Percentiles rank a stretch among this genome's conserved stretches.
These are phyloP conservation scores for Norana najaformis DNA, from an alignment of 2,888 invertebrate species.

Conservation along the genomic window DNA sequence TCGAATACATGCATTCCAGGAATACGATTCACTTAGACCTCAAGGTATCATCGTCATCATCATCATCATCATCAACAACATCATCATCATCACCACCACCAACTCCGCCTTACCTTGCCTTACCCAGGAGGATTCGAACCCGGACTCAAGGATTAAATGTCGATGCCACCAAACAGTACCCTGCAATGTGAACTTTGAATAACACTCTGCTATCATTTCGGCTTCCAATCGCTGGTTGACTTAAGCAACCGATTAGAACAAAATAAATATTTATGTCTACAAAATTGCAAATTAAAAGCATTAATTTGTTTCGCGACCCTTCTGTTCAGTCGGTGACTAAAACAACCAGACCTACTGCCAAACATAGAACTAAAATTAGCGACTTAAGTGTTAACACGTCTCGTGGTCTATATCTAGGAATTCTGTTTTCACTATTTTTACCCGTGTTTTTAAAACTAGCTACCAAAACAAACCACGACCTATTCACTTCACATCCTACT, in stretches of 20 bases:
- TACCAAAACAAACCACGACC: neutral
- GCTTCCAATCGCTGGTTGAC: neutral
- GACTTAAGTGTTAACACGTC: neutral
- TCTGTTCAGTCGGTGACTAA: neutral
- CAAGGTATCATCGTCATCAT: slow-evolving; percentile 71
- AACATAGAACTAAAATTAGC: neutral
- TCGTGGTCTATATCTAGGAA: neutral
- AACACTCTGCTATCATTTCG: neutral
- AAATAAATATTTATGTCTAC: neutral
- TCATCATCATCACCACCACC: neutral
- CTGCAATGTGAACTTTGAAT: neutral
- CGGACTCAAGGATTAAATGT: neutral
- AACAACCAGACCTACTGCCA: neutral
- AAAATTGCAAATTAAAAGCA: neutral
- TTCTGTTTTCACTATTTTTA: slow-evolving; percentile 13
- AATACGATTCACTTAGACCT: slow-evolving; percentile 94
- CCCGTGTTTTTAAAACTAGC: neutral
- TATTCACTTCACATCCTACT: neutral
- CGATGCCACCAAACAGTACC: neutral
- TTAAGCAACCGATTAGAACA: neutral
- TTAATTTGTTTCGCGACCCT: no score
- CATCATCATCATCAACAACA: neutral
- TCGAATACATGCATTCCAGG: slow-evolving; percentile 93
- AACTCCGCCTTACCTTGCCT: neutral
- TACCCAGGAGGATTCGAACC: neutral